Conservation (phyloP, 2,888 invertebrate species). For the Pseudeuparius sepicola region DNA sequence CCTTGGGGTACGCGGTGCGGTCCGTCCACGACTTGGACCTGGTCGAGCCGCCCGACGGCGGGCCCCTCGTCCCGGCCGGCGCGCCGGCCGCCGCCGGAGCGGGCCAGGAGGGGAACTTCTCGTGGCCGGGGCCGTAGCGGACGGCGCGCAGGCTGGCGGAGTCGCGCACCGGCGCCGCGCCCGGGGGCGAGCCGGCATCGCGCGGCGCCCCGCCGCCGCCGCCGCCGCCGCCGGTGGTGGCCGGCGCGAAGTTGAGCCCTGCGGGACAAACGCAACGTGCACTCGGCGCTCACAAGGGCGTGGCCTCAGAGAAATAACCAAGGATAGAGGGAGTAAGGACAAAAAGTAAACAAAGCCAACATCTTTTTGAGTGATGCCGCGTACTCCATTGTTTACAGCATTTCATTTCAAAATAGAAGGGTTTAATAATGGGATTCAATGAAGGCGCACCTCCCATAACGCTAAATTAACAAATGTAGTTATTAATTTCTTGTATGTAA, state of each 20-base stretch:
- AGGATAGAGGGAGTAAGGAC: no score
- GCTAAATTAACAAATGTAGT: no score
- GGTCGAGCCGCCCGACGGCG: constrained; percentile 46
- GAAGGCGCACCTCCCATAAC: no score
- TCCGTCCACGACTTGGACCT: constrained; percentile 63
- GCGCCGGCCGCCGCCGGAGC: constrained; percentile 50
- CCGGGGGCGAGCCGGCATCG: constrained; percentile 45
- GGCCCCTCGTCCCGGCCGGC: constrained; percentile 31
- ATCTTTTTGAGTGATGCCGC: no score
- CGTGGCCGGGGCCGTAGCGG: constrained; percentile 60
- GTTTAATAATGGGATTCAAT: no score
- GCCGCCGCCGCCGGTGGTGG: constrained; percentile 14
- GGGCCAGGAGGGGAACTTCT: constrained; percentile 68
- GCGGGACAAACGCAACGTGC: no score
- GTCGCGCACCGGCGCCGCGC: constrained; percentile 54
- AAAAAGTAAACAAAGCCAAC: no score
- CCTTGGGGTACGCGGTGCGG: constrained; percentile 60
- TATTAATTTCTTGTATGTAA: no score
- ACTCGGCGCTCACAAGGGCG: no score
- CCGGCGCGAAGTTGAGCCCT: constrained; percentile 28
- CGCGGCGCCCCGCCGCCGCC: constrained; percentile 32
- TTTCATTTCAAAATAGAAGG: no score
- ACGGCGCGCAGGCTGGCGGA: constrained; percentile 56
- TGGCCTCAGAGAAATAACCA: no score
- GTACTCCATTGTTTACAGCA: no score